phyloP scores from a whole-genome alignment of 2,113 vertebrate species.

The Andinoacara biseriatus region DNA sequence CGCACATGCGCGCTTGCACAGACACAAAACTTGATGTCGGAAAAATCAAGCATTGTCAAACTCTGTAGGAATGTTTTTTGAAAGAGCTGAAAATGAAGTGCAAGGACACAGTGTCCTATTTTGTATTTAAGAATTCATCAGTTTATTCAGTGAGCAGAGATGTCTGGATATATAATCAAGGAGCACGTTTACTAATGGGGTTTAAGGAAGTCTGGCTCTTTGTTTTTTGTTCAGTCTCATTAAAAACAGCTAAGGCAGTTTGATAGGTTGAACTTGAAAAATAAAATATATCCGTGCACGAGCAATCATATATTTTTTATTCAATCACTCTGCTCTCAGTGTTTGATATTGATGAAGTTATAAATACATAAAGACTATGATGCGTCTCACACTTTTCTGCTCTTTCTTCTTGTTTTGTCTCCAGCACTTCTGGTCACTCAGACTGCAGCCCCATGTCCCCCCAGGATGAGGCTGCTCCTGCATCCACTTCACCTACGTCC shows the following conservation, averaged over 20 bases:
- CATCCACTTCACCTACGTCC: slow-evolving; percentile 84
- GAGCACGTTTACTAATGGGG: neutral
- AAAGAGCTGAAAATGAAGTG: slow-evolving; percentile 22
- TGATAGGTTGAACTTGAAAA: neutral
- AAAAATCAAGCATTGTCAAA: slow-evolving; percentile 51
- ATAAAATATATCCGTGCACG: neutral
- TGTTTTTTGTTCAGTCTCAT: neutral
- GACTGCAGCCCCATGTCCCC: slow-evolving; percentile 83
- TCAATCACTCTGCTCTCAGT: accelerated
- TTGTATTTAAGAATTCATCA: slow-evolving; percentile 36
- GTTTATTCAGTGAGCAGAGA: slow-evolving; percentile 7
- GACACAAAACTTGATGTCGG: slow-evolving; percentile 30
- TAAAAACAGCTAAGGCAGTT: neutral
- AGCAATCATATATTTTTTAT: neutral
- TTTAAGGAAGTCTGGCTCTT: neutral
- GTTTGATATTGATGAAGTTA: neutral
- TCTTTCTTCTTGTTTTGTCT: neutral
- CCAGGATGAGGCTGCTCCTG: slow-evolving; percentile 85
- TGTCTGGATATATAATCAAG: neutral
- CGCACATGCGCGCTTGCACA: neutral
- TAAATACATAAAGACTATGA: neutral
- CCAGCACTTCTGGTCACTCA: slow-evolving; percentile 87
- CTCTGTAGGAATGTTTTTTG: slow-evolving; percentile 17
- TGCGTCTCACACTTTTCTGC: neutral
- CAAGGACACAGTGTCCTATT: slow-evolving; percentile 56